Evolutionary conservation across 2,888 invertebrate species (phyloP).

Genomic region (Notocelia uddmanniana): DNA sequence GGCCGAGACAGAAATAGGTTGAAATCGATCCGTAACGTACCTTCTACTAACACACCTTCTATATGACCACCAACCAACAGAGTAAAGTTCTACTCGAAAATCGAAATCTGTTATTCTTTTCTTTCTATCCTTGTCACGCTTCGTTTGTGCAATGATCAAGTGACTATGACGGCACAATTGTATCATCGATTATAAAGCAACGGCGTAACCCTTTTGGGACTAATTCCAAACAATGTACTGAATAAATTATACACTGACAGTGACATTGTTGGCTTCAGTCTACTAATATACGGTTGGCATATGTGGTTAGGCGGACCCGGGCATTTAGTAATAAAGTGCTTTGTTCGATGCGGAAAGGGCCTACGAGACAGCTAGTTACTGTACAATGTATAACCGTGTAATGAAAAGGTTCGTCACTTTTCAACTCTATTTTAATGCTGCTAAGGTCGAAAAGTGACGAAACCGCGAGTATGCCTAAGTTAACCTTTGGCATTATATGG

Average conservation of each 20-base stretch:
- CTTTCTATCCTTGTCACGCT: neutral
- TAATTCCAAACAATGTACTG: constrained; percentile 33
- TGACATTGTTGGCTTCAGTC: constrained; percentile 21
- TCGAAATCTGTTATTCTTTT: constrained; percentile 22
- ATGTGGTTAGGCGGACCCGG: constrained; percentile 9
- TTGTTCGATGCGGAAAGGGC: constrained; percentile 7
- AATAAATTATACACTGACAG: constrained; percentile 24
- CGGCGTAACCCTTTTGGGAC: constrained; percentile 5
- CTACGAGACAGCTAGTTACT: neutral
- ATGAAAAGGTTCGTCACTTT: no score
- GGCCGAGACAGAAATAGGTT: constrained; percentile 53
- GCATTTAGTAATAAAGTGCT: constrained; percentile 17
- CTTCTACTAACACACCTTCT: neutral
- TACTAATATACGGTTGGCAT: constrained; percentile 13
- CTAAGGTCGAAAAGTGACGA: no score
- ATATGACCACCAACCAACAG: neutral
- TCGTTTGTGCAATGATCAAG: neutral
- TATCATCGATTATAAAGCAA: neutral
- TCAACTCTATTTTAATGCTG: no score
- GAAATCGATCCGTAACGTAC: constrained; percentile 52
- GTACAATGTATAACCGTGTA: no score
- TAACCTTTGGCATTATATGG: no score
- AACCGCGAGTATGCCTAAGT: no score
- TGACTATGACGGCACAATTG: neutral
- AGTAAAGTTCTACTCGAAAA: neutral